Evolutionary conservation across 1,140 invertebrate species (phyloP).

Genomic region (Pseudoatta argentina): DNA sequence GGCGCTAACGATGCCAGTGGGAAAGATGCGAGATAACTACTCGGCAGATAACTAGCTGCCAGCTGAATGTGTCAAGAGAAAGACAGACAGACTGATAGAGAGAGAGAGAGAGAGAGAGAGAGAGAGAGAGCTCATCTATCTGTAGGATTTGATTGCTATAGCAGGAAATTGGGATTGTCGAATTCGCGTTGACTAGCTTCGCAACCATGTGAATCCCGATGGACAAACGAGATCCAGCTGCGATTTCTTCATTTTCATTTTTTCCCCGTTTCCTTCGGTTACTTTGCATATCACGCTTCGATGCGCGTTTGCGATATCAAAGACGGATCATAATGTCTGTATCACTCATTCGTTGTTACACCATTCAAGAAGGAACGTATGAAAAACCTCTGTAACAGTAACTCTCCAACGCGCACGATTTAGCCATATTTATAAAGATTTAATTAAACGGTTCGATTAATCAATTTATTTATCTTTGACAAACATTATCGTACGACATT

Average conservation of each 20-base stretch:
- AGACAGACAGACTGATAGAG: not conserved
- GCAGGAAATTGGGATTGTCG: conserved; percentile 62
- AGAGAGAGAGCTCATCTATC: not conserved
- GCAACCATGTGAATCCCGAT: conserved; percentile 34
- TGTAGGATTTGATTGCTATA: conserved; percentile 41
- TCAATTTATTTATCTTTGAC: not conserved
- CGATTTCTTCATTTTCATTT: conserved; percentile 61
- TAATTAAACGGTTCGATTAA: not conserved
- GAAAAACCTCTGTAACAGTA: not conserved
- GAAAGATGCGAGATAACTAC: conserved; percentile 75
- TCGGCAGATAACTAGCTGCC: conserved; percentile 63
- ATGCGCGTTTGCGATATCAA: conserved; percentile 30
- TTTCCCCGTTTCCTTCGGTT: conserved; percentile 62
- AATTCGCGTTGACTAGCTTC: conserved; percentile 55
- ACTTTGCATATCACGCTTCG: conserved; percentile 54
- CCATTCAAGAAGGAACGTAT: not conserved
- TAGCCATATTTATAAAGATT: not conserved
- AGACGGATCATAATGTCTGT: conserved; percentile 34
- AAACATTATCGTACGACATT: too few relatives aligned
- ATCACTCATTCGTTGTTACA: conserved; percentile 17
- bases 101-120: not conserved
- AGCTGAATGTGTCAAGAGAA: conserved; percentile 31
- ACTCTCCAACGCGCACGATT: not conserved
- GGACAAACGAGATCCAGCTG: conserved; percentile 37
- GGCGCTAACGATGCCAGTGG: conserved; percentile 73